Evolutionary conservation across 1,140 invertebrate species (phyloP).

Genomic region (Ridgeia piscesae): DNA sequence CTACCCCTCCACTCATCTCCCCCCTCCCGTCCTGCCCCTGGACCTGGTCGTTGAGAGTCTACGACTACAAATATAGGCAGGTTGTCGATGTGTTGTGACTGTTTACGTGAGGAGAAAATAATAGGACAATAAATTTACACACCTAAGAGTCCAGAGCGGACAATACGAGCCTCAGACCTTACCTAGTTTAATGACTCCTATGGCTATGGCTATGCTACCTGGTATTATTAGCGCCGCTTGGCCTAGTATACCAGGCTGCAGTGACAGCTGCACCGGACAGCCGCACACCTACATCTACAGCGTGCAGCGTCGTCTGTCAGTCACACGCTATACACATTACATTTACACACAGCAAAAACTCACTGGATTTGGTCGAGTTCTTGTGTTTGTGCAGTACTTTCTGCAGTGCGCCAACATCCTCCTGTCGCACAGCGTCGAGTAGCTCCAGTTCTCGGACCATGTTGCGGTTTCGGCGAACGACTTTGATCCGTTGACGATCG

Average conservation of each 20-base stretch:
- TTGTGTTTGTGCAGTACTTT: neutral
- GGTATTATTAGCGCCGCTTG: neutral
- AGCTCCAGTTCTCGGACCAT: neutral
- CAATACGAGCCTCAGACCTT: neutral
- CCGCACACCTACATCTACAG: neutral
- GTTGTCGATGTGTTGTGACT: neutral
- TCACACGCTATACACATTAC: neutral
- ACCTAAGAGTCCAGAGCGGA: neutral
- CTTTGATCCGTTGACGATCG: neutral
- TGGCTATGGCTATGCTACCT: neutral
- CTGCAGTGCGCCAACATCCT: neutral
- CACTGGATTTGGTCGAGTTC: neutral
- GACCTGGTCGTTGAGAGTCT: no score
- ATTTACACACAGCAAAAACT: neutral
- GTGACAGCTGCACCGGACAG: neutral
- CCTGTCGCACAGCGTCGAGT: neutral
- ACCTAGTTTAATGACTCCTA: neutral
- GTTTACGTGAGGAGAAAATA: neutral
- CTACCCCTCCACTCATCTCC: no score
- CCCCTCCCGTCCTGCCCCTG: no score
- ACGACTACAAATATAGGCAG: no score
- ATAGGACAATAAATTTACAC: neutral
- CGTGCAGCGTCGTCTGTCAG: neutral
- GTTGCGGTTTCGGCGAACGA: neutral
- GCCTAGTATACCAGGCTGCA: neutral